Conservation (phyloP, 2,888 invertebrate species). For the Acanthacorydalis orientalis region DNA sequence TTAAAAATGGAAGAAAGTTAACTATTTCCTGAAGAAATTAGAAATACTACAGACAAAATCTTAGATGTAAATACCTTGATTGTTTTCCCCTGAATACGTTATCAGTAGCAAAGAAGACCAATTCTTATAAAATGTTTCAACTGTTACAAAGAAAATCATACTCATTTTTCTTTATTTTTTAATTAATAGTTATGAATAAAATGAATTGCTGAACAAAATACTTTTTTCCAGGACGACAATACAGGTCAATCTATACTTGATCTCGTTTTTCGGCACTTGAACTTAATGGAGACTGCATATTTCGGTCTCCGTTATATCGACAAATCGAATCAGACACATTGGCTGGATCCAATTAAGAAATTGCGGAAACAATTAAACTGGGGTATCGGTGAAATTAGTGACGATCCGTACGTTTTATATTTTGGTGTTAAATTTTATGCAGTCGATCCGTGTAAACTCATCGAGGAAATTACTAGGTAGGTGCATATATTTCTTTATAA, state of each 20-base stretch:
- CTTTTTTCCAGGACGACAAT: slow-evolving; percentile 63
- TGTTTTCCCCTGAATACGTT: too few relatives aligned
- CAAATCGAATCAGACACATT: slow-evolving; percentile 87
- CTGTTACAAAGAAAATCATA: too few relatives aligned
- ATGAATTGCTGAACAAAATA: background rate
- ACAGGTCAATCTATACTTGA: slow-evolving; percentile 81
- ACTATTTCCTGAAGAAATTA: too few relatives aligned
- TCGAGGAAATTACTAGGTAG: slow-evolving; percentile 91
- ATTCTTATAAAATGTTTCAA: too few relatives aligned
- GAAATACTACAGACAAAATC: too few relatives aligned
- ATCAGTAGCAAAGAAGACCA: too few relatives aligned
- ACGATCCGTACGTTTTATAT: slow-evolving; percentile 61
- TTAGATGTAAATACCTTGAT: too few relatives aligned
- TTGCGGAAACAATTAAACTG: slow-evolving; percentile 70
- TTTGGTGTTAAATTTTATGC: slow-evolving; percentile 97
- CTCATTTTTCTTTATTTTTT: too few relatives aligned
- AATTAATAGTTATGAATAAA: background rate
- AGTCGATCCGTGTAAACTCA: slow-evolving; percentile 87
- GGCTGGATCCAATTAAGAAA: slow-evolving; percentile 84
- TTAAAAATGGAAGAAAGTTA: too few relatives aligned
- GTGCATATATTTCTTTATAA: slow-evolving; percentile 7
- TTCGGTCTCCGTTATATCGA: slow-evolving; percentile 90
- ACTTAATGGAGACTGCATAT: slow-evolving; percentile 89
- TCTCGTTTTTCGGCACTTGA: slow-evolving; percentile 81
- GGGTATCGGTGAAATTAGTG: slow-evolving; percentile 30